Base-by-base conservation (phyloP, 2,888 invertebrate genomes). In the Euplexia lucipara region DNA sequence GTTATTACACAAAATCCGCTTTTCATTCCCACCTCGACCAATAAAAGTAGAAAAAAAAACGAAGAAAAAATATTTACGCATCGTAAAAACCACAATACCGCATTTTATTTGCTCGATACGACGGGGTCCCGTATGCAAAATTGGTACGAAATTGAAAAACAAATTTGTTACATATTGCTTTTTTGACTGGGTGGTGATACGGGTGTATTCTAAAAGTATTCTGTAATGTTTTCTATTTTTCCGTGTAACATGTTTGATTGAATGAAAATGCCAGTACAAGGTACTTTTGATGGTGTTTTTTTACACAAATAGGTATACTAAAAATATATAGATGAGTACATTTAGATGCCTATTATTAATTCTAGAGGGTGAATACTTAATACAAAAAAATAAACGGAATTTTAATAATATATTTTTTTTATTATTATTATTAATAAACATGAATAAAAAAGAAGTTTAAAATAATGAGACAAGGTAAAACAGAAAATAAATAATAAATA, bases 101-200 rank as follows among this genome's bases (percentile, higher is more conserved):
- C 78, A 85, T 91, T 94, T 94, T 93, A 94, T 94, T 94, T 91
- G 89, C 80, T 85, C 86, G 79, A 82, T 86, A 72, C 86, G 90
- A 10, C 86, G 89, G 86, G 88, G 88, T 86, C 79, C 88, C 86
- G 93, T 94, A 95, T 94, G 95, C 93, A 95, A 95, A 95, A 94
- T 95, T 95, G 95, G 93, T 91, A 88, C 90, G 93, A 92, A 95
- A 95, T 95, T 95, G 95, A 95, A 95, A 95, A 93, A 94, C 95
- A 95, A 95, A 95, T 95, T 94, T 91, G 93, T 93, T 94, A 93
- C 94, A 94, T 95, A 95, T 95, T 95, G 95, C 93, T 92, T 94
- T 93, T 94, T 81, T 88, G 81, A 83, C 74, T 79, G 75, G 81
- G 83, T 84, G 81, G 83, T 84, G 78, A 63, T 62, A 73, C 48